Evolutionary conservation across 2,888 invertebrate species (phyloP), one percentile per base, ranked within the genome.

Genomic region (Drosophila pseudotakahashii): DNA sequence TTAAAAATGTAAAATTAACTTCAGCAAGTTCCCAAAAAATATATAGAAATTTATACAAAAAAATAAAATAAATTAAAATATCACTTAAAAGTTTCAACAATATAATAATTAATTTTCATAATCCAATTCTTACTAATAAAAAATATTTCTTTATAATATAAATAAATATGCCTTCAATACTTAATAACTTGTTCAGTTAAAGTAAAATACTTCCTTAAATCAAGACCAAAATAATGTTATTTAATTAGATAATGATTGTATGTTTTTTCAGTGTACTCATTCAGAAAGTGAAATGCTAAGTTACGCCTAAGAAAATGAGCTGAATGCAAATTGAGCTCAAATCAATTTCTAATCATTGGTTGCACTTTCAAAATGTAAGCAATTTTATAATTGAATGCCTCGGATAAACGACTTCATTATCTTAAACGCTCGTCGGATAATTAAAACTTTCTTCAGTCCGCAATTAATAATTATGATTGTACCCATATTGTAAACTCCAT

Each of bases 351-450:
- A 52, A 48, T 73, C 37, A 74, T 55, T 55, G 50, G 63, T 39
- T 81, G 81, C 85, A 84, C 83, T 83, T 84, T 87, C 88, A 58
- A 77, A 86, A 82, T 55, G 58, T 55, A n/a, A 73, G 61, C 68
- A 71, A 77, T 75, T 80, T 78, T 51, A 76, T 76, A 77, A 79
- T 76, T 88, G 88, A 87, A 84, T 87, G 81, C 84, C 68, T 67
- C 52, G 47, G 62, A 80, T 88, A 82, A 82, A 80, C 70, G 82
- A 52, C 87, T 83, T 82, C 68, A 88, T 82, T 86, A 86, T 74
- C 71, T 78, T 77, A 88, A 88, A 83, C 54, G 67, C 64, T 61
- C 60, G 66, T 48, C 36, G 50, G n/a, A 47, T 81, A 84, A 84
- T 84, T 89, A 84, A 83, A 83, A 84, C 83, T 84, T 84, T 84